phyloP scores from a whole-genome alignment of 2,797 vertebrate species.

The Galaxias olidus region DNA sequence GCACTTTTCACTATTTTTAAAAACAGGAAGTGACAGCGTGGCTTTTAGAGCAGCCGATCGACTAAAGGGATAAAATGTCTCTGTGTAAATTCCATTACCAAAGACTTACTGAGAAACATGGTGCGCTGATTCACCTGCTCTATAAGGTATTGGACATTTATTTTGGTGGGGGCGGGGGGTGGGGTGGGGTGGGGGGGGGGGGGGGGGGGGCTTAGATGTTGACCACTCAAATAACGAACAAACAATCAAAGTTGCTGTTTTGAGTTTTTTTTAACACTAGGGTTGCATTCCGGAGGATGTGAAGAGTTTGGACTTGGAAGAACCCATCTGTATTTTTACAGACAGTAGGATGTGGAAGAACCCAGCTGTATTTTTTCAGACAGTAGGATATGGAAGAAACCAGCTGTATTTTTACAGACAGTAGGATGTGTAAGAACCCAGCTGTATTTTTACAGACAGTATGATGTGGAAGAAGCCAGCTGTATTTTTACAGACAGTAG shows the following conservation, averaged over 20 bases:
- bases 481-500: no score
- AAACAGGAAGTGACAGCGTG: conserved; percentile 67
- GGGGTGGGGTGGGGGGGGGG: no score
- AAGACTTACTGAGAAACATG: conserved; percentile 63
- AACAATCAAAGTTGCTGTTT: conserved; percentile 55
- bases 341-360: no score
- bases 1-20: conserved; percentile 81
- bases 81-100: conserved; percentile 75
- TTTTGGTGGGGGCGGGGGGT: no score
- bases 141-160: conserved; percentile 59
- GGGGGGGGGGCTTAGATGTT: no score
- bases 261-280: conserved; percentile 56
- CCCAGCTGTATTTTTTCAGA: no score
- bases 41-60: conserved; percentile 67
- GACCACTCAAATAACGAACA: conserved; percentile 58
- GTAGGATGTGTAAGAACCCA: no score
- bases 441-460: no score
- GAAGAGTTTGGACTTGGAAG: conserved; percentile 54
- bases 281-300: conserved; percentile 46
- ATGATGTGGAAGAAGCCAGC: no score
- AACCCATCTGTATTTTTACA: no score
- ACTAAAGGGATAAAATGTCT: conserved; percentile 79
- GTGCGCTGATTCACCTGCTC: conserved; percentile 68
- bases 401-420: no score
- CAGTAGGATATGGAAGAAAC: no score